Conservation (phyloP, 2,113 vertebrate genomes). For the Oxygymnocypris stewartii region DNA sequence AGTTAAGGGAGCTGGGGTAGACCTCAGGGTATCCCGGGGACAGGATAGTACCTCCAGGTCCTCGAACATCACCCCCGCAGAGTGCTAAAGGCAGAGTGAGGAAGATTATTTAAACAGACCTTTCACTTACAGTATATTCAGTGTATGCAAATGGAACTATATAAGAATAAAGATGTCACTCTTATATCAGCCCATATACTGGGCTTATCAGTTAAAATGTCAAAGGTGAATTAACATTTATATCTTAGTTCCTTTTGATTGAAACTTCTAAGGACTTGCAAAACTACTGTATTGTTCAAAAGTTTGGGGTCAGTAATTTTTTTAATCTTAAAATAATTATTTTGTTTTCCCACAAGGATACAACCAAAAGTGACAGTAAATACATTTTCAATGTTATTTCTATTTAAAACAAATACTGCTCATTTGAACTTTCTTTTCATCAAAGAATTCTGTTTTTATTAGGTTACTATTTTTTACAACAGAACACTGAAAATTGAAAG, state of each 20-base stretch:
- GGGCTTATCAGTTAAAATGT: background rate
- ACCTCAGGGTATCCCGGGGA: conserved; percentile 97
- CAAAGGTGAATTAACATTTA: background rate
- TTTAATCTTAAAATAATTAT: too few relatives aligned
- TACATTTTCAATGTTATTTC: background rate
- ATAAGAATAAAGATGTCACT: background rate
- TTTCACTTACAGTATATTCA: background rate
- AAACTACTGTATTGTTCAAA: too few relatives aligned
- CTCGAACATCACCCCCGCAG: conserved; percentile 95
- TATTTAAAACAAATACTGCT: background rate
- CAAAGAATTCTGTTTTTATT: background rate
- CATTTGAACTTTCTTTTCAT: background rate
- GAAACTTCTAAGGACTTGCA: background rate
- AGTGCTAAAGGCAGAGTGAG: conserved; percentile 78
- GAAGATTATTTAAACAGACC: background rate
- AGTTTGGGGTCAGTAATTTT: too few relatives aligned
- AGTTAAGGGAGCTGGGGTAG: conserved; percentile 98
- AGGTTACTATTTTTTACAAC: background rate
- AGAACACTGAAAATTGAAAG: too few relatives aligned
- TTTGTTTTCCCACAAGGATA: background rate
- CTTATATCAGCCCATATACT: background rate
- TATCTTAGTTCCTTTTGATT: background rate
- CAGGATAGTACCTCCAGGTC: conserved; percentile 95
- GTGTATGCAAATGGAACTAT: background rate
- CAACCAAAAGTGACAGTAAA: background rate